A percentile compares a stretch with the other conserved stretches of the same genome.
phyloP scores from a whole-genome alignment of 2,888 invertebrate species.

The Digitonthophagus gazella region DNA sequence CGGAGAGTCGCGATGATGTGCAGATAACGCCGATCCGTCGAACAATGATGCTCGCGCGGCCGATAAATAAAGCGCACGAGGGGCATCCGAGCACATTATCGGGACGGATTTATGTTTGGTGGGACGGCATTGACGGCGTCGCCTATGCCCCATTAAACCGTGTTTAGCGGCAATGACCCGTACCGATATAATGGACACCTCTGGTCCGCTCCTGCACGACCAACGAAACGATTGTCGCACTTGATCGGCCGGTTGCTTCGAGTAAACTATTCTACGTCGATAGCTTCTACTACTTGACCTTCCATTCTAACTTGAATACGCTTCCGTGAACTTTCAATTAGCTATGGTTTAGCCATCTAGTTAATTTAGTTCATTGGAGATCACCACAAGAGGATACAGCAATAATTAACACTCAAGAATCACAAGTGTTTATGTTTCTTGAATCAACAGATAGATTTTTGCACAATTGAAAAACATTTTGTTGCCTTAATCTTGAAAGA shows the following conservation, averaged over 20 bases:
- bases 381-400: neutral
- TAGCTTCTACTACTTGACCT: neutral
- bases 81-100: slow-evolving; percentile 31
- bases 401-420: neutral
- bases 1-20: slow-evolving; percentile 6
- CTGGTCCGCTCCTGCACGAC: slow-evolving; percentile 14
- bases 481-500: too few relatives aligned
- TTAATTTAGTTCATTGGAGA: neutral
- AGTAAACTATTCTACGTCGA: neutral
- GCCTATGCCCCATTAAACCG: slow-evolving; percentile 39
- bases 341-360: neutral
- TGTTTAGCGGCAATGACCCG: slow-evolving; percentile 40
- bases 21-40: slow-evolving; percentile 1
- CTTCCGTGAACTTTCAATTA: neutral
- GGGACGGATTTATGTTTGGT: slow-evolving; percentile 35
- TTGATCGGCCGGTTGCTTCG: neutral
- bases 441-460: too few relatives aligned
- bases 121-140: slow-evolving; percentile 36
- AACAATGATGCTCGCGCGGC: slow-evolving; percentile 7
- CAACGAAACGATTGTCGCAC: neutral
- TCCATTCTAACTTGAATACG: neutral
- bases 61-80: slow-evolving; percentile 13
- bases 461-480: too few relatives aligned
- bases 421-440: neutral
- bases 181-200: slow-evolving; percentile 36